Conservation (phyloP, 2,113 vertebrate species). For the Tetraodon nigroviridis region DNA sequence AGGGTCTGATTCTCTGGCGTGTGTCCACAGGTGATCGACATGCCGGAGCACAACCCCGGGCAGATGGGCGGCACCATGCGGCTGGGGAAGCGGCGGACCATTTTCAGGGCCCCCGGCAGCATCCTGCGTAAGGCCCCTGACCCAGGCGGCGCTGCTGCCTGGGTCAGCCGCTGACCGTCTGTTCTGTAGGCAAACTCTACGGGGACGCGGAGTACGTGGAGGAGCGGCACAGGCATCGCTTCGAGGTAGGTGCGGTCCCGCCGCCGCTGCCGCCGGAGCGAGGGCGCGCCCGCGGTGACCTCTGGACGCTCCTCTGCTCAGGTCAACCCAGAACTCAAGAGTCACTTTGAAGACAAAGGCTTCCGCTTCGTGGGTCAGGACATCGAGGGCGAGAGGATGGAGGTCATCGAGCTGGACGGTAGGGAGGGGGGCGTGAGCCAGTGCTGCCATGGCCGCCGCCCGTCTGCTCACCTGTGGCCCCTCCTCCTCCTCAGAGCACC, state of each 20-base stretch:
- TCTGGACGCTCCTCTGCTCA: conserved; percentile 34
- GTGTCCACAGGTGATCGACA: conserved; percentile 86
- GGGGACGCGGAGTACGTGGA: conserved; percentile 86
- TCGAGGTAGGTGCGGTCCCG: conserved; percentile 78
- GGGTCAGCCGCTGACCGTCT: not conserved
- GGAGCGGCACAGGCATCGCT: conserved; percentile 91
- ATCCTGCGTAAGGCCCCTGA: conserved; percentile 79
- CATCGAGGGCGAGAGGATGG: conserved; percentile 92
- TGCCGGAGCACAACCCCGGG: conserved; percentile 96
- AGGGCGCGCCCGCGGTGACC: too few species aligned
- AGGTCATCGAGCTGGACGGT: conserved; percentile 92
- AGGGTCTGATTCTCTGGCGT: not conserved
- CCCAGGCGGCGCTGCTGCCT: not conserved
- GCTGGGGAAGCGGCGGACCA: conserved; percentile 90
- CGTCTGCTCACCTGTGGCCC: not conserved
- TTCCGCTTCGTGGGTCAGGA: conserved; percentile 92
- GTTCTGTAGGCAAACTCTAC: conserved; percentile 83
- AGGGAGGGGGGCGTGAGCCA: not conserved
- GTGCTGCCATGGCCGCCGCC: too few species aligned
- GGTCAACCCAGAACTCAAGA: conserved; percentile 92
- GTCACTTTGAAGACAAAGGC: conserved; percentile 85
- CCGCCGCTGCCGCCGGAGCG: too few species aligned
- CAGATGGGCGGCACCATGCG: conserved; percentile 98
- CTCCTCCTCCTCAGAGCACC: conserved; percentile 78
- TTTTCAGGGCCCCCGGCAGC: conserved; percentile 87